Percentiles rank a stretch among this genome's conserved stretches.
These are phyloP conservation scores for Acanthosepion esculentum DNA, from an alignment of 2,888 invertebrate species.

Conservation along the genomic window DNA sequence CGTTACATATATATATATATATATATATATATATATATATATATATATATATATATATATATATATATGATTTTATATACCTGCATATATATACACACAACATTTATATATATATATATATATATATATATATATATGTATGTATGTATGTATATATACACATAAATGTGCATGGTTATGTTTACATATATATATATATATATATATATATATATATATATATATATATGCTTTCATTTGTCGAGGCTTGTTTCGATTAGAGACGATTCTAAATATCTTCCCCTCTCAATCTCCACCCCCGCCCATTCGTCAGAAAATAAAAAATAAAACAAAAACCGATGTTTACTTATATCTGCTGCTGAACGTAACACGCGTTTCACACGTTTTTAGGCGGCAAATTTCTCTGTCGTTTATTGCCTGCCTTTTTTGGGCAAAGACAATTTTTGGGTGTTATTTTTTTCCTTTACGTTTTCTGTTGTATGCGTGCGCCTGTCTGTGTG, in stretches of 20 bases:
- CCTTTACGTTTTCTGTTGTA: not conserved
- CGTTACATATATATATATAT: not conserved
- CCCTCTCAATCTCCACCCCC: not conserved
- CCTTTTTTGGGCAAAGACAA: not conserved
- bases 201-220: not conserved
- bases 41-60: not conserved
- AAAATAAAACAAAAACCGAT: not conserved
- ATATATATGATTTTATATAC: not conserved
- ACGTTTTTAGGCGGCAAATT: not conserved
- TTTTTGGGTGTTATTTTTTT: not conserved
- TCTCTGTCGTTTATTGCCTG: not conserved
- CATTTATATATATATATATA: no score
- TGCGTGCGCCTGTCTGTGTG: not conserved
- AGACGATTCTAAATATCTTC: not conserved
- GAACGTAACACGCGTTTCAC: constrained; percentile 16
- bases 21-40: constrained; percentile 2
- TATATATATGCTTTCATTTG: not conserved
- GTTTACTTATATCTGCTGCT: not conserved
- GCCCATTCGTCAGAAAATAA: not conserved
- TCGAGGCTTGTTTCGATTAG: not conserved
- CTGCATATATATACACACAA: no score
- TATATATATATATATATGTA: no score
- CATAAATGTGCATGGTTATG: no score
- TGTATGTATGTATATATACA: no score
- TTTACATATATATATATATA: not conserved